Percentiles rank a stretch among this genome's conserved stretches.
phyloP scores from a whole-genome alignment of 1,140 invertebrate species.

The Lethocerus indicus region DNA sequence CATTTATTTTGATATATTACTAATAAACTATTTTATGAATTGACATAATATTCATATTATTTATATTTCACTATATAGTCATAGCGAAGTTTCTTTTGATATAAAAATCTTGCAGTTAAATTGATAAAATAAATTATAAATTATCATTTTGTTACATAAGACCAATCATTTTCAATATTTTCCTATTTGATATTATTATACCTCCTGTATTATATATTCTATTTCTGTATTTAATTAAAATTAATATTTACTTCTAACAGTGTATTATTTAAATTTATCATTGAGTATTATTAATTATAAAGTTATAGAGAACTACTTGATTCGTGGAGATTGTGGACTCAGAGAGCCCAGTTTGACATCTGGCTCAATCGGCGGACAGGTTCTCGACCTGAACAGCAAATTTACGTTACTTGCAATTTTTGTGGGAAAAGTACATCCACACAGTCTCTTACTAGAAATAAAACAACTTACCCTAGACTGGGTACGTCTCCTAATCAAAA shows the following conservation, averaged over 20 bases:
- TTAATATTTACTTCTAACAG: not conserved
- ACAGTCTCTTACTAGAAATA: slow-evolving; percentile 18
- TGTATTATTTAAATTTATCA: slow-evolving; percentile 1
- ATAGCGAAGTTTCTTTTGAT: too few species aligned
- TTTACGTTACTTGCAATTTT: slow-evolving; percentile 84
- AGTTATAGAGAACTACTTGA: slow-evolving; percentile 60
- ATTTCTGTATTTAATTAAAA: too few species aligned
- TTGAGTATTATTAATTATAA: slow-evolving; percentile 17
- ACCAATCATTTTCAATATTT: too few species aligned
- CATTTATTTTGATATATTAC: too few species aligned
- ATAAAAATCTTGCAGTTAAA: too few species aligned
- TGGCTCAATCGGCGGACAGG: slow-evolving; percentile 40
- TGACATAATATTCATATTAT: too few species aligned
- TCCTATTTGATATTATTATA: too few species aligned
- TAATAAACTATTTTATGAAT: too few species aligned
- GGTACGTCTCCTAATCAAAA: slow-evolving; percentile 37
- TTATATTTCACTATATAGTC: too few species aligned
- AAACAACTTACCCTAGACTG: slow-evolving; percentile 33
- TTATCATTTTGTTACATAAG: too few species aligned
- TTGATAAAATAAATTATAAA: too few species aligned
- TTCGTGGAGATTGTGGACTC: slow-evolving; percentile 64
- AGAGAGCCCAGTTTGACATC: slow-evolving; percentile 62
- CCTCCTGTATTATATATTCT: too few species aligned
- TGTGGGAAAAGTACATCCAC: slow-evolving; percentile 84
- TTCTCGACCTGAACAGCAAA: slow-evolving; percentile 50